Percentiles rank a stretch among this genome's conserved stretches.
phyloP scores from a whole-genome alignment of 2,888 invertebrate genomes.

The Lapara coniferarum region DNA sequence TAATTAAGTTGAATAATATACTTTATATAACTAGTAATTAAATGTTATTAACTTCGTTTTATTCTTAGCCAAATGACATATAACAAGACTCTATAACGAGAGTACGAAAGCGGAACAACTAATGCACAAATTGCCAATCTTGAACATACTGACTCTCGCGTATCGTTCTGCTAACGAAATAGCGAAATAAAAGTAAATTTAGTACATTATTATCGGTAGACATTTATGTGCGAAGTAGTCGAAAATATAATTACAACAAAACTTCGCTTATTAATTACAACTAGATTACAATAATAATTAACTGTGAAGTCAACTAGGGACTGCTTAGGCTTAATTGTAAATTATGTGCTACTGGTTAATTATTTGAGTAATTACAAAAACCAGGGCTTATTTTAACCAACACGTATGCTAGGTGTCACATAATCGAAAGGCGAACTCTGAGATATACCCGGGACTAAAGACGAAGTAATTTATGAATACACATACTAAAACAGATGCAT shows the following conservation, averaged over 20 bases:
- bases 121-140: conserved; percentile 19
- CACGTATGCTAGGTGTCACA: too few relatives aligned
- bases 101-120: conserved; percentile 68
- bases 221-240: conserved; percentile 4
- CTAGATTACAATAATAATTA: conserved; percentile 12
- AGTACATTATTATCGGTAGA: background rate
- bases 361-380: too few relatives aligned
- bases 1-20: conserved; percentile 24
- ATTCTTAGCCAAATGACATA: conserved; percentile 38
- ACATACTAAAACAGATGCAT: too few relatives aligned
- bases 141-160: background rate
- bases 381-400: too few relatives aligned
- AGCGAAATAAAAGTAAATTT: conserved; percentile 19
- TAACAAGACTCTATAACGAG: conserved; percentile 48
- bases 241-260: conserved; percentile 18
- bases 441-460: too few relatives aligned
- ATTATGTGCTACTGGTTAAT: background rate
- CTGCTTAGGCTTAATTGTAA: background rate
- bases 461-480: too few relatives aligned
- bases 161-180: conserved; percentile 1
- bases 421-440: too few relatives aligned
- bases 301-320: background rate
- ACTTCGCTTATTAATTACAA: background rate
- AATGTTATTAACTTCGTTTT: conserved; percentile 26
- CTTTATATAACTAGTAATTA: conserved; percentile 23